Base-by-base conservation (phyloP, 2,888 invertebrate species). In the Vanessa cardui region DNA sequence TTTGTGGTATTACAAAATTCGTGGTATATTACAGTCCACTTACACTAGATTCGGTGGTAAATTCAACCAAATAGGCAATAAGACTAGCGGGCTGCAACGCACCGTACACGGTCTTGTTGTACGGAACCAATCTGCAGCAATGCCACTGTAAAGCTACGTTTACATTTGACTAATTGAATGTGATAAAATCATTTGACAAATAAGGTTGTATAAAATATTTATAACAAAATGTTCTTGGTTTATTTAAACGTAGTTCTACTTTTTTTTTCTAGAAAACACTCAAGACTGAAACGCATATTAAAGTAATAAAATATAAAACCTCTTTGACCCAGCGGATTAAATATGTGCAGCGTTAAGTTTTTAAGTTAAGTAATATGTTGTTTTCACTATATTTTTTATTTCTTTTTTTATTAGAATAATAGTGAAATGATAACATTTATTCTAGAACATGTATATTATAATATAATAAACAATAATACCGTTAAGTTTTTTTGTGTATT, bases 21-120 rank as follows among this genome's bases (percentile, higher is more conserved):
- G 76, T 76, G 70, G 70, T 68, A 60, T 72, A 70, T 75, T 72
- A 76, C 76, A 72, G 72, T 74, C 74, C 77, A 75, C 75, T 77
- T 76, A 77, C 76, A 70, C 77, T 73, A 79, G 76, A 80, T 80
- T 79, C 80, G 76, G 80, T 83, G 82, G 82, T 85, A 85, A 86
- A 87, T 86, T 86, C 83, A 84, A 82, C 84, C 86, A 87, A 88
- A 88, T 87, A 83, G 86, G 83, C 84, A 54, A 54, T 54, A 31
- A 54, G 52, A 54, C 52, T 54, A 50, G 50, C 78, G 77, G 78
- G 77, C 76, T 83, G 80, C 80, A 80, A 81, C 81, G 85, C 86
- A 86, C 82, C 79, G 83, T 80, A 83, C 82, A 82, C 76, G 79
- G 81, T 84, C 87, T 87, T 86, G 88, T 89, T 89, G 56, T 26